Conservation (phyloP, 2,888 invertebrate genomes). For the Dasypolia templi region DNA sequence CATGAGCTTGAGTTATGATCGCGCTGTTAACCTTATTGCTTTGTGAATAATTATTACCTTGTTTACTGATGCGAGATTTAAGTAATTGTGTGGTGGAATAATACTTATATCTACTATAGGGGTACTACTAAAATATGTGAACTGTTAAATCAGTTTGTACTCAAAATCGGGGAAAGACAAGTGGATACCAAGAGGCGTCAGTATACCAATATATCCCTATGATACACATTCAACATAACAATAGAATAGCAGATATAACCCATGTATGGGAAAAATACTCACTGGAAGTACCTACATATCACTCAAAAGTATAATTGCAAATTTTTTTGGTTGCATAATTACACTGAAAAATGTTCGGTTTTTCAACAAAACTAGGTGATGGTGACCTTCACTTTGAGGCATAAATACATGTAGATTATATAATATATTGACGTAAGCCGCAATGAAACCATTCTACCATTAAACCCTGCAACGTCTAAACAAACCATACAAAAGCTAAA, state of each 20-base stretch:
- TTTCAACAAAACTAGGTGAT: background rate
- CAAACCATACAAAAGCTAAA: slow-evolving; percentile 12
- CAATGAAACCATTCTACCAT: background rate
- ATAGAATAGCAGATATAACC: background rate
- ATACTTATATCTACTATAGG: background rate
- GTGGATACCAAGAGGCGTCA: background rate
- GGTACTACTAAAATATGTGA: background rate
- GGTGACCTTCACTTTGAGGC: background rate
- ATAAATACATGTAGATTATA: too few species aligned
- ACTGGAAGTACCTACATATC: background rate
- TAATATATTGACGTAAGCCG: background rate
- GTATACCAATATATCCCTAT: background rate
- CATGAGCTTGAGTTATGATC: slow-evolving; percentile 68
- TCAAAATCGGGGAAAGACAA: background rate
- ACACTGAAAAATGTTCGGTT: background rate
- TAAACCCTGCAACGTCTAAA: slow-evolving; percentile 14
- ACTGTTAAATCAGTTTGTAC: background rate
- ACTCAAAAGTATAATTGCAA: background rate
- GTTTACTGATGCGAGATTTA: slow-evolving; percentile 39
- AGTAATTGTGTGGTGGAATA: slow-evolving; percentile 11
- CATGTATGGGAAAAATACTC: background rate
- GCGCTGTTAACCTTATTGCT: slow-evolving; percentile 58
- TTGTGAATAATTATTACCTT: slow-evolving; percentile 63
- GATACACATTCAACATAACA: background rate
- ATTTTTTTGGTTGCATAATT: background rate